Evolutionary conservation across 1,140 invertebrate species (phyloP), one percentile per base, ranked within the genome.

Genomic region (Apis florea): DNA sequence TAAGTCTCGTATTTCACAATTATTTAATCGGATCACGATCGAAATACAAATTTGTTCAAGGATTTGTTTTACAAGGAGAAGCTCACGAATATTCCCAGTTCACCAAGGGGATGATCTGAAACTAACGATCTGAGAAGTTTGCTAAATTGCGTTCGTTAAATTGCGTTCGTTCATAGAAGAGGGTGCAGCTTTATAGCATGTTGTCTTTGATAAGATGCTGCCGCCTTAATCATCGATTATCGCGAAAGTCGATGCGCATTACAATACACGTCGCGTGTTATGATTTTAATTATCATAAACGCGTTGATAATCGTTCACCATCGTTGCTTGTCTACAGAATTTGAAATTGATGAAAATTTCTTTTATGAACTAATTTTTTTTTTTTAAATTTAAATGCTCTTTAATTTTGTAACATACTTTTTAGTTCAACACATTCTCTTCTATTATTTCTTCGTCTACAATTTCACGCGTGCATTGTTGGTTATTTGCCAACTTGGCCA

Each of bases 221-320:
- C 56, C 0, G 56, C 19, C 54, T n/a, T 79, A 72, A 79, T 79
- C 68, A 66, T 80, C 53, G 63, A 74, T 80, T 56, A 79, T 49
- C 17, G 24, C n/a, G 70, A 51, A 66, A 54, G 70, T 74, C 79
- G 40, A 17, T 13, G 47, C 54, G 53, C 40, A 47, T 80, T 80
- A 74, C 31, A 53, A 58, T 58, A 56, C 9, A 74, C 53, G 79
- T 67, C 70, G 63, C 31, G 70, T 19, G n/a, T 53, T 19, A 19
- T 21, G 9, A 31, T 24, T 74, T 66, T 74, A 80, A 80, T 66
- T 58, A 66, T 74, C 70, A 53, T 47, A 54, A 58, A 40, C 56
- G 40, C 49, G 51, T 54, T 12, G 31, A 53, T 66, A 49, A 66
- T 54, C n/a, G n/a, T n/a, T 31, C 59, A 64, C 4, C 15, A 1